Evolutionary conservation across 2,113 vertebrate species (phyloP).

Genomic region (Ascaphus truei): DNA sequence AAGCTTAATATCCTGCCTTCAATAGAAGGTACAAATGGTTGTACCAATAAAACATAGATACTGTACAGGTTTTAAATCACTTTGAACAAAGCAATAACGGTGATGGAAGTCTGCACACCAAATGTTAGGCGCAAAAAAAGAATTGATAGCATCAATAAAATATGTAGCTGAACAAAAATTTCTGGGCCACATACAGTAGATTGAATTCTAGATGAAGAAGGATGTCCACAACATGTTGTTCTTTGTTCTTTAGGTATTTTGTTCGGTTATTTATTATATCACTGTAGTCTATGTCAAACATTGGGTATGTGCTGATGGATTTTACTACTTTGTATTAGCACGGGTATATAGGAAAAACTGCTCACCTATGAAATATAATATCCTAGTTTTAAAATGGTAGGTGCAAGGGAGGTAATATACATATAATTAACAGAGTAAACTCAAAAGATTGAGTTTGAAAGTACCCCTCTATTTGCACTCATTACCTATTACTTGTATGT

Average conservation of each 20-base stretch:
- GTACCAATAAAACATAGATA: slow-evolving; percentile 28
- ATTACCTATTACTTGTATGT: too few relatives aligned
- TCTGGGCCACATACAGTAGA: neutral
- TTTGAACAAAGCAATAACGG: slow-evolving; percentile 32
- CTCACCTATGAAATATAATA: too few relatives aligned
- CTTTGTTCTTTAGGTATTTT: neutral
- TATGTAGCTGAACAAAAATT: neutral
- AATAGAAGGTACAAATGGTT: slow-evolving; percentile 25
- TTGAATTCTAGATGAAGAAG: neutral
- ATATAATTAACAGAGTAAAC: too few relatives aligned
- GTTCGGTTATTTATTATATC: neutral
- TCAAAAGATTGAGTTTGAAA: too few relatives aligned
- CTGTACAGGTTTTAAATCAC: slow-evolving; percentile 28
- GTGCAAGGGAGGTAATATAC: too few relatives aligned
- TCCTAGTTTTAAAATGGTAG: too few relatives aligned
- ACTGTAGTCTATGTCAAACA: neutral
- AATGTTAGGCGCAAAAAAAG: slow-evolving; percentile 20
- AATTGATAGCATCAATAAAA: slow-evolving; percentile 28
- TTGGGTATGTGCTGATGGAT: neutral
- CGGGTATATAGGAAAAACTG: too few relatives aligned
- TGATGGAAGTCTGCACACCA: slow-evolving; percentile 28
- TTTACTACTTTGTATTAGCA: neutral
- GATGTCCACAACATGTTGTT: neutral
- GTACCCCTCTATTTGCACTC: too few relatives aligned
- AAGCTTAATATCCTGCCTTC: slow-evolving; percentile 21